Evolutionary conservation across 2,113 vertebrate species (phyloP), one percentile per base, ranked within the genome.

Genomic region (Bubo bubo): DNA sequence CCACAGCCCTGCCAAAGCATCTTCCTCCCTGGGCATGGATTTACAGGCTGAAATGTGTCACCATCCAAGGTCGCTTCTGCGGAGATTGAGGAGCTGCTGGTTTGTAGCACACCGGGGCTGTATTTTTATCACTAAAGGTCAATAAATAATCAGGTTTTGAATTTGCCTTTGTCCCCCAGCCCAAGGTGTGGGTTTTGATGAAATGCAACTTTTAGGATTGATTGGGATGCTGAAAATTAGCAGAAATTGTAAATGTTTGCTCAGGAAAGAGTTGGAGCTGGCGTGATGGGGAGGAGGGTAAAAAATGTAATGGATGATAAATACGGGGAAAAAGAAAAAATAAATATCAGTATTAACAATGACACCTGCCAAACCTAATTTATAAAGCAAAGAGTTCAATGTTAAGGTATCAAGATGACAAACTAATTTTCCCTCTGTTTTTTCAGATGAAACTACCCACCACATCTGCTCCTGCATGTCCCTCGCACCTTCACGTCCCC

Each of bases 341-440:
- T 4, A 45, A 88, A 34, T 39, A 66, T 12, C n/a, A 4, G 10
- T 14, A 12, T 60, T 58, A n/a, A 63, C 49, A 39, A 7, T 1
- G 27, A 13, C 24, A 11, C 24, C 72, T 52, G 15, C 35, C 49
- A 62, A 20, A 39, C 15, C 12, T 55, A 12, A 34, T 58, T 76
- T 32, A 18, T 62, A 64, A 55, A 82, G 12, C 2, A 8, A 59
- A 39, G 59, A 11, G 9, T 17, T 74, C 9, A 5, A 18, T 4
- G 8, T 68, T n/a, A 39, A 22, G 1, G 3, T 23, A 30, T 27
- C 60, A 39, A 49, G 37, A 3, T 2, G 34, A 72, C 1, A 0
- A 47, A 32, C 15, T 62, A 3, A 45, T 74, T 76, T 84, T 21
- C 35, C 50, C 37, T 47, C 20, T 67, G 20, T 59, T 49, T 62